Conservation (phyloP, 2,113 vertebrate genomes). For the Oxyura jamaicensis region DNA sequence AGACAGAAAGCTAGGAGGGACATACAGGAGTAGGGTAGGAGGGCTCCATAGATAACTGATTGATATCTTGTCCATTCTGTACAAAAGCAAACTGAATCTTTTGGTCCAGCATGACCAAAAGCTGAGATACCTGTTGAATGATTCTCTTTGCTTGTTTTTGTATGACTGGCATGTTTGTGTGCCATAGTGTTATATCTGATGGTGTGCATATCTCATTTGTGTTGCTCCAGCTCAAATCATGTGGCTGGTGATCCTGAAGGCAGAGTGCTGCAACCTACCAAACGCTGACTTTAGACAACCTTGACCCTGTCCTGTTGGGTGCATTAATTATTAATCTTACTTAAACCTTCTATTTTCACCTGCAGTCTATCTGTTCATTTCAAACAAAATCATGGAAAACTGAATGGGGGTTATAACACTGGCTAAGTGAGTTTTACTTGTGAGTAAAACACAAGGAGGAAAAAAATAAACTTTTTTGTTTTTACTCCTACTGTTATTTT, state of each 20-base stretch:
- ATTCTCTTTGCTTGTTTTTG: neutral
- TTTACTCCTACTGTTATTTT: neutral
- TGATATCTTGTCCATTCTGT: neutral
- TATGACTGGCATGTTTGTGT: neutral
- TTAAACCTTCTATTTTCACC: neutral
- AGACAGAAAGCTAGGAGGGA: neutral
- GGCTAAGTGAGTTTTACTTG: neutral
- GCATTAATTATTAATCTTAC: neutral
- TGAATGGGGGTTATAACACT: neutral
- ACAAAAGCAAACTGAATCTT: neutral
- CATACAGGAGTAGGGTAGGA: neutral
- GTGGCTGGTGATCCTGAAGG: neutral
- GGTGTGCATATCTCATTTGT: neutral
- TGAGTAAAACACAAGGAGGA: neutral
- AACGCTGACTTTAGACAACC: neutral
- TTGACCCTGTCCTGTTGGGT: neutral
- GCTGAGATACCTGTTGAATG: neutral
- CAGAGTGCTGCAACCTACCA: neutral
- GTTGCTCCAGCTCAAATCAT: neutral
- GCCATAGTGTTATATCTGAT: neutral
- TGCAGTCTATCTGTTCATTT: neutral
- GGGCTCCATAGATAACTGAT: fast-evolving
- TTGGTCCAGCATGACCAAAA: fast-evolving
- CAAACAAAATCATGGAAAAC: neutral
- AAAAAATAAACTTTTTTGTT: neutral